phyloP scores from a whole-genome alignment of 2,113 vertebrate genomes.

The Grantiella picta region DNA sequence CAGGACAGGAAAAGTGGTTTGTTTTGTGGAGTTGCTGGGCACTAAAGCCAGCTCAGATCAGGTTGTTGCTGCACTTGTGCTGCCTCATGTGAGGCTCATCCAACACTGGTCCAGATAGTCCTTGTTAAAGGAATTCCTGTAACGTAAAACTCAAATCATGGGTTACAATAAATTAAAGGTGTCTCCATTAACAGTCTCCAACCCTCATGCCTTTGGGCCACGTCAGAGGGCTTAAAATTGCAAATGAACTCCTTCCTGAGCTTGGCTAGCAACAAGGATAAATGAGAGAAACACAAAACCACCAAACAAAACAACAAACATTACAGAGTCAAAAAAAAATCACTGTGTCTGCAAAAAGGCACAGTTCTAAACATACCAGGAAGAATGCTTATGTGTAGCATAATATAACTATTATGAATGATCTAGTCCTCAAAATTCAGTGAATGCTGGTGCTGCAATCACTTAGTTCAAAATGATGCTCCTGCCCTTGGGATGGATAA shows the following conservation, averaged over 20 bases:
- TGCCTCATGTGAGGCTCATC: fast-evolving
- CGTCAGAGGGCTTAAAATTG: background rate
- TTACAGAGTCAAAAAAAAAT: background rate
- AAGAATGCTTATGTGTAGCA: background rate
- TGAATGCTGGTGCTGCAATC: background rate
- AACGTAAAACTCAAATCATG: background rate
- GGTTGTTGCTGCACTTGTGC: background rate
- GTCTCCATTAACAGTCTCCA: background rate
- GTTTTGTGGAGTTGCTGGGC: background rate
- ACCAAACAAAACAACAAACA: background rate
- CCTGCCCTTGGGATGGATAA: background rate
- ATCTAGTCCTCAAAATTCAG: background rate
- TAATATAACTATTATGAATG: background rate
- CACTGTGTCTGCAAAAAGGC: background rate
- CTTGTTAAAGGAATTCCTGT: background rate
- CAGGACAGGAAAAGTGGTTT: background rate
- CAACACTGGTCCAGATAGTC: background rate
- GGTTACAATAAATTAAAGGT: background rate
- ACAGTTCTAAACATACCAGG: background rate
- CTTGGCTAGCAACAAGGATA: background rate
- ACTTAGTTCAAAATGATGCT: background rate
- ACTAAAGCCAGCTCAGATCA: background rate
- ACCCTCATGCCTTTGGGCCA: background rate
- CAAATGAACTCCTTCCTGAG: background rate
- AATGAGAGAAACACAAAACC: background rate